phyloP scores from a whole-genome alignment of 1,140 invertebrate species.

The Oreohelix idahoensis region DNA sequence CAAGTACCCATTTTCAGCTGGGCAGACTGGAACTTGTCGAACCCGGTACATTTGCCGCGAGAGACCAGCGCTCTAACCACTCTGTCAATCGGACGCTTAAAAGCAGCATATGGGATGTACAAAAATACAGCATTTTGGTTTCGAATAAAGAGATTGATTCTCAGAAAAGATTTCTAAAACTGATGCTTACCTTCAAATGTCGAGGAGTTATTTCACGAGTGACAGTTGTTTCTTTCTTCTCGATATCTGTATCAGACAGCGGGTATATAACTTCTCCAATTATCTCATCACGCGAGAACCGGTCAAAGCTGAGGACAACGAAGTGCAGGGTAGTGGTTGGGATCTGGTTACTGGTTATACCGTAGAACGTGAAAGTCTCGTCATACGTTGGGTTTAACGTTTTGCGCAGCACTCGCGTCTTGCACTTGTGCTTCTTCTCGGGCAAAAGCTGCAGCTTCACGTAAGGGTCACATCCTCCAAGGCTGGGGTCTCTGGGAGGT shows the following conservation, averaged over 20 bases:
- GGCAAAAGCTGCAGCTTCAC: conserved; percentile 89
- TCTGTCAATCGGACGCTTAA: too few species aligned
- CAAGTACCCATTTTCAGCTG: too few species aligned
- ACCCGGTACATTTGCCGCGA: too few species aligned
- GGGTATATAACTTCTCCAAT: conserved; percentile 81
- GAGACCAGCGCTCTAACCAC: too few species aligned
- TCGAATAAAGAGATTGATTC: too few species aligned
- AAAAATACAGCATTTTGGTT: too few species aligned
- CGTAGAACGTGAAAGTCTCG: conserved; percentile 89
- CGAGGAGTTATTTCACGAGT: conserved; percentile 67
- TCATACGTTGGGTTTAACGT: conserved; percentile 90
- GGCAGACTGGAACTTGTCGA: too few species aligned
- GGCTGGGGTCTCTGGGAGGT: conserved; percentile 67
- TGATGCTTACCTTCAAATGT: conserved; percentile 64
- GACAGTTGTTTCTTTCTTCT: conserved; percentile 61
- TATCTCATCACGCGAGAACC: conserved; percentile 90
- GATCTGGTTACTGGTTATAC: conserved; percentile 82
- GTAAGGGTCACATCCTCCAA: conserved; percentile 88
- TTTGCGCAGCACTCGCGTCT: conserved; percentile 87
- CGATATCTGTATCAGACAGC: conserved; percentile 75
- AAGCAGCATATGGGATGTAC: too few species aligned
- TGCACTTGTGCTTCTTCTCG: conserved; percentile 89
- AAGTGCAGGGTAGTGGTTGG: conserved; percentile 82
- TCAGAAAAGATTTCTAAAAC: too few species aligned
- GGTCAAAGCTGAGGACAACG: conserved; percentile 91